Base-by-base conservation (phyloP, 1,140 invertebrate species). In the Hycleus cichorii region DNA sequence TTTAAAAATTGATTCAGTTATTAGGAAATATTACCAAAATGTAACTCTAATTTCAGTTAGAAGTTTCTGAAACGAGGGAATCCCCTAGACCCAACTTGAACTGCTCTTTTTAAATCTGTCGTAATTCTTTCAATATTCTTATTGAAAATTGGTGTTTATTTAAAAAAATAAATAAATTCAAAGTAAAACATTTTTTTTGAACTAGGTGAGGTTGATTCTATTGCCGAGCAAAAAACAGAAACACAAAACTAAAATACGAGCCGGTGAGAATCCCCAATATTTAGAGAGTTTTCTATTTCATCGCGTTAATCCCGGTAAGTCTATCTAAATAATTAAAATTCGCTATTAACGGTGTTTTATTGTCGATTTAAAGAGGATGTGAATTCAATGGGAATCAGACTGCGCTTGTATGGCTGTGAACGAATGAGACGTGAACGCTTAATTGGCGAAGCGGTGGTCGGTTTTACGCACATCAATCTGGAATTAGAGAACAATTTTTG, bases 191-290 rank as follows among this genome's bases (percentile, higher is more conserved):
- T 18, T 32, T 18, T 10, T 10, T 27, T 47, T 5, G 2, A 64
- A 60, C 8, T 73, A 91, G 84, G 89, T 96, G 25, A 82, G 92
- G 39, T 77, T 95, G 55, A 81, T 95, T 27, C 77, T 96, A 62
- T 74, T 95, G 50, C 94, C 93, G 0, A 86, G 88, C 62, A 94
- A 94, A 67, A 95, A 94, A 72, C 91, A 95, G 70, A 91, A 93
- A 65, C 89, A 90, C 72, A 96, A 95, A 75, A 95, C 92, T 3
- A 90, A 93, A 74, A 89, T 94, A 18, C 83, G 91, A 53, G 84
- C 88, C 58, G 91, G 91, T 2, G 87, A 91, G 65, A 91, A 88
- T 69, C 92, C 93, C 1, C 87, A 92, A 67, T 95, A 91, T 69
- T 89, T 94, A 82, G 93, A 96, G 72, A 93, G 88, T 65, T 95